Base-by-base conservation (phyloP, 2,113 vertebrate species). In the Crocuta crocuta region DNA sequence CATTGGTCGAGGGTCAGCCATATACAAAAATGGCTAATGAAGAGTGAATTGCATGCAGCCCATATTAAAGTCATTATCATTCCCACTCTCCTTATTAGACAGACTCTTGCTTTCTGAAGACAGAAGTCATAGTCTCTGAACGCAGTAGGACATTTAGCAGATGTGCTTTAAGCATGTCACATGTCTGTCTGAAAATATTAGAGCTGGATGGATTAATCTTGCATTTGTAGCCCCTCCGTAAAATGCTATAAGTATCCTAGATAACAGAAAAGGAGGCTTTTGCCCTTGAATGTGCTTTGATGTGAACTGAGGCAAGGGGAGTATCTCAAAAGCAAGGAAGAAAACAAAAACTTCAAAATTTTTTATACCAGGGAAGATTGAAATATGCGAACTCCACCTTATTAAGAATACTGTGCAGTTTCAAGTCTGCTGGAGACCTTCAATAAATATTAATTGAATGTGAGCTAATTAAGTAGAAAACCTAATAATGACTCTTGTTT, bases 391-490 rank as follows among this genome's bases (percentile, higher is more conserved):
- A 92, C 24, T 90, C 95, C 12, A 79, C 17, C 71, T 97, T 45
- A 81, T 87, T 95, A 55, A 92, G 43, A 79, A n/a, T 70, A 88
- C 33, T 48, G 1, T 84, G 61, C 23, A 74, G 50, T 85, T 96
- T 93, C 58, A 92, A 79, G 70, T 81, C 28, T 50, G 43, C 71
- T 90, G 19, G 87, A 63, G 45, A 96, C 45, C 80, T 26, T 96
- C 61, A 73, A 63, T 95, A 94, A 90, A 96, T 92, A 95, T 85
- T 96, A 95, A 96, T 88, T 97, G 55, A 88, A 78, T 81, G 39
- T 96, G 76, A 96, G 89, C 71, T 87, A 96, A 97, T 96, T 94
- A 96, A 95, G 61, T 82, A 87, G 48, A 83, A 97, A 93, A 68
- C 50, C 65, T 92, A 78, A 76, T 73, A 81, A 94, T 94, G 58